Base-by-base conservation (phyloP, 2,797 vertebrate species). In the Semotilus atromaculatus region DNA sequence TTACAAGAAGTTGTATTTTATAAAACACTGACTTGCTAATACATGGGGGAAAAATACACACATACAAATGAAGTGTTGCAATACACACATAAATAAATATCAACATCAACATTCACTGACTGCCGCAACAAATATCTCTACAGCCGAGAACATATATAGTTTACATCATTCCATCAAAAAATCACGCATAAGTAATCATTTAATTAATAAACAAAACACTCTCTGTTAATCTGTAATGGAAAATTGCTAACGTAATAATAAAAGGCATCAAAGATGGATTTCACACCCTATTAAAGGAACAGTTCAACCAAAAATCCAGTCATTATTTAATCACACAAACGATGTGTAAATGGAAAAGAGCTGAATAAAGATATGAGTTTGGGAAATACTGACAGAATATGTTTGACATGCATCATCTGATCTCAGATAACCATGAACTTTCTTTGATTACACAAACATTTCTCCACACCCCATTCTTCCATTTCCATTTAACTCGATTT, bases 61-160 rank as follows among this genome's bases (percentile, higher is more conserved):
- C 94, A 88, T 68, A 91, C 40, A 95, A 95, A 95, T 90, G 92
- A 94, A 94, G 92, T 88, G 92, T 91, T 95, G 94, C 93, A 96
- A 95, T 95, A 96, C 96, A 96, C 95, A 96, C 93, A 97, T 96
- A 97, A 97, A 98, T 98, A 99, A 98, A 98, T 98, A 99, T 93
- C 93, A 95, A 95, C 93, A 96, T 96, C 93, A 95, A 95, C 92
- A 96, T 96, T 94, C 94, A 96, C 91, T 94, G 95, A 96, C 91
- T 95, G 94, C 90, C 91, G 94, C 92, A 88, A 95, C 94, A 93
- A 91, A 94, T 94, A 95, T 95, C 96, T 96, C 95, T 94, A 96
- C 94, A 96, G 95, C 93, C 93, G 93, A 96, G 94, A 94, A 95
- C 91, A 94, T 93, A 92, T 94, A 94, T 90, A 93, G 88, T 93